phyloP scores from a whole-genome alignment of 2,113 vertebrate genomes.

The Regulus satrapa region DNA sequence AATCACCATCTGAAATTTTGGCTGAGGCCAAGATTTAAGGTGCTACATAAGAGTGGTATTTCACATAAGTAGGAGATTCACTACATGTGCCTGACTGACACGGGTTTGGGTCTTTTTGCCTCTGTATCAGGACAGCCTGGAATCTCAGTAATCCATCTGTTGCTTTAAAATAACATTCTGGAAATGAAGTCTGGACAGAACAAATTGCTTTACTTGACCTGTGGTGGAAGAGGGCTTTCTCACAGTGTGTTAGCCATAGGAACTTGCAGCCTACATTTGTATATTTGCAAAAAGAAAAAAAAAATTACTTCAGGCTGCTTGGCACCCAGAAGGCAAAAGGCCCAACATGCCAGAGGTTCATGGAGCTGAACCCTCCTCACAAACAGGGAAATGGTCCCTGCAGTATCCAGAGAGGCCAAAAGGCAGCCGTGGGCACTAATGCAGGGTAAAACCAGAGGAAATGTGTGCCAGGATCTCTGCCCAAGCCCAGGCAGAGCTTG shows the following conservation, averaged over 20 bases:
- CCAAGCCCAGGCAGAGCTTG: background rate
- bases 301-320: background rate
- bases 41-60: rapidly evolving
- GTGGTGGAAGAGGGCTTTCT: background rate
- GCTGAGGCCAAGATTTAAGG: background rate
- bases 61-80: background rate
- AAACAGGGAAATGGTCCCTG: background rate
- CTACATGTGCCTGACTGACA: background rate
- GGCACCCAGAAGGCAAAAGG: background rate
- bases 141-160: background rate
- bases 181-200: background rate
- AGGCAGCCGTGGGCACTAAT: background rate
- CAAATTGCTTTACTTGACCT: background rate
- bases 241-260: background rate
- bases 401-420: background rate
- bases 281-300: background rate
- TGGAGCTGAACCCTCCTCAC: background rate
- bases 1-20: background rate
- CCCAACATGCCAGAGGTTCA: rapidly evolving
- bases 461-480: background rate
- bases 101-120: background rate
- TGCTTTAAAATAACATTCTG: background rate
- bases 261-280: background rate
- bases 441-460: background rate
- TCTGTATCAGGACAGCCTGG: background rate